Evolutionary conservation across 2,888 invertebrate species (phyloP).

Genomic region (Pterostichus niger): DNA sequence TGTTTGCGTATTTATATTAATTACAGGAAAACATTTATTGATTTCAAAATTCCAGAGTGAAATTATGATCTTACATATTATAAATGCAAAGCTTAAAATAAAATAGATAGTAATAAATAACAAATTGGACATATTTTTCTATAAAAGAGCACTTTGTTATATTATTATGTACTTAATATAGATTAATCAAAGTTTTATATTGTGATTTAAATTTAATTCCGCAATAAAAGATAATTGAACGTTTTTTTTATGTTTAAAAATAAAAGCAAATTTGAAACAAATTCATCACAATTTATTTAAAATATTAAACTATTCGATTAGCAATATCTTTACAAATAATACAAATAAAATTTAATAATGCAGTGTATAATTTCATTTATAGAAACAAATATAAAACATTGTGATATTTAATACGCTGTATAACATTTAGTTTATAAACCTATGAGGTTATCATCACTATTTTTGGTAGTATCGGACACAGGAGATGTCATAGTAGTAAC

Average conservation of each 20-base stretch:
- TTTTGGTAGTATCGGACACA: constrained; percentile 51
- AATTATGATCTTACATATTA: too few relatives aligned
- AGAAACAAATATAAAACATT: constrained; percentile 60
- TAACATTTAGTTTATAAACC: constrained; percentile 55
- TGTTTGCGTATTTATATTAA: too few relatives aligned
- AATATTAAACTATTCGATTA: constrained; percentile 54
- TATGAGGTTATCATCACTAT: constrained; percentile 65
- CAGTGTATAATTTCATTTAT: constrained; percentile 46
- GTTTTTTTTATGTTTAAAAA: too few relatives aligned
- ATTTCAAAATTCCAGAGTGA: too few relatives aligned
- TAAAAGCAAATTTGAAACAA: constrained; percentile 16
- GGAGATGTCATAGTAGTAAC: constrained; percentile 49
- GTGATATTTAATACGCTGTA: constrained; percentile 35
- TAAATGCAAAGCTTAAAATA: not conserved
- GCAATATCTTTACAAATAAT: constrained; percentile 51
- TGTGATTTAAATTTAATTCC: not conserved
- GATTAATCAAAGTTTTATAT: not conserved
- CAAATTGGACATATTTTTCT: not conserved
- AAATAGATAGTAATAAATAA: not conserved
- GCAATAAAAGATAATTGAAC: too few relatives aligned
- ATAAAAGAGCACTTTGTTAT: not conserved
- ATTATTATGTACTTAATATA: not conserved
- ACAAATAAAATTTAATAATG: constrained; percentile 25
- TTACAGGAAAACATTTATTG: too few relatives aligned
- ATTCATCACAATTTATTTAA: constrained; percentile 65